phyloP scores from a whole-genome alignment of 2,797 vertebrate species.

The Xenopus petersii region DNA sequence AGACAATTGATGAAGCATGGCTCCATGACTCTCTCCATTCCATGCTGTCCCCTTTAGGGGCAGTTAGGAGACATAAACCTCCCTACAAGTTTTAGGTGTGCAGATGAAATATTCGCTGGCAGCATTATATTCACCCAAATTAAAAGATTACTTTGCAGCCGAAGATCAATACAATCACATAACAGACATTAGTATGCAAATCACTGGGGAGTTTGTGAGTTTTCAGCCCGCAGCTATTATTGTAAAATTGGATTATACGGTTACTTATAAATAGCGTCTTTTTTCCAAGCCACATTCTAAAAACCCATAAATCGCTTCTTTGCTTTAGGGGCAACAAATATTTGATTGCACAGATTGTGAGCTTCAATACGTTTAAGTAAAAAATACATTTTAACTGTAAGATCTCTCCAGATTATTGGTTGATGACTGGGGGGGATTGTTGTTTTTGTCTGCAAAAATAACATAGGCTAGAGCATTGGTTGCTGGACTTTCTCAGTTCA shows the following conservation, averaged over 20 bases:
- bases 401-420: too few species aligned
- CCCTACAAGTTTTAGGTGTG: conserved; percentile 20
- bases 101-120: conserved; percentile 23
- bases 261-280: conserved; percentile 46
- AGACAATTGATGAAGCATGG: too few species aligned
- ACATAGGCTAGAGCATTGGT: too few species aligned
- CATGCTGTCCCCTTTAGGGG: conserved; percentile 5
- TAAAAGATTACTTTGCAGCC: conserved; percentile 49
- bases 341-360: conserved; percentile 27
- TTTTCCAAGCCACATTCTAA: conserved; percentile 39
- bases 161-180: conserved; percentile 58
- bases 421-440: too few species aligned
- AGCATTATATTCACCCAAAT: conserved; percentile 34
- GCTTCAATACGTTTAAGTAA: conserved; percentile 9
- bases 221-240: conserved; percentile 55
- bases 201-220: conserved; percentile 52
- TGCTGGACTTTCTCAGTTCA: too few species aligned
- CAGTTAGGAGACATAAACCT: background rate
- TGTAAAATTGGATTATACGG: conserved; percentile 48
- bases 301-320: conserved; percentile 43
- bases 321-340: conserved; percentile 37
- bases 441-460: too few species aligned
- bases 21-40: background rate
- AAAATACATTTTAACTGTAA: too few species aligned
- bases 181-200: conserved; percentile 61